Percentiles rank a stretch among this genome's conserved stretches.
These are phyloP conservation scores for Apoda limacodes DNA, from an alignment of 2,888 invertebrate species.

Conservation along the genomic window DNA sequence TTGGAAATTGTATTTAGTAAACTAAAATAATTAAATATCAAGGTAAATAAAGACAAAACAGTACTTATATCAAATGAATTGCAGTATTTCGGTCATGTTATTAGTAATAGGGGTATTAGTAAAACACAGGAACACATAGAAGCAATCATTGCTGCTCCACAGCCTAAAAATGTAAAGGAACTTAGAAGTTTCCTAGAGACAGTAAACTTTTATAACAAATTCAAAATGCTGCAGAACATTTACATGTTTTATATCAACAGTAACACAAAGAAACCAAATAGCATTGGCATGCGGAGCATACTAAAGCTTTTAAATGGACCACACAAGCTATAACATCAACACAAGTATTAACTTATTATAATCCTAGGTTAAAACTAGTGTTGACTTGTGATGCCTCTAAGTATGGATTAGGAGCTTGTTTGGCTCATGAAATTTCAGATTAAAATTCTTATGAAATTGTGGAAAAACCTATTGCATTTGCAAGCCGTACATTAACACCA, in stretches of 20 bases:
- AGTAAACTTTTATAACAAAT: background rate
- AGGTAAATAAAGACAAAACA: conserved; percentile 5
- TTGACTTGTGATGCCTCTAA: background rate
- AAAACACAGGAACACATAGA: conserved; percentile 5
- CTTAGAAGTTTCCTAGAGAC: background rate
- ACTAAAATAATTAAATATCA: background rate
- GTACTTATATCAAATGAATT: background rate
- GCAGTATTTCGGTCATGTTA: conserved; percentile 6
- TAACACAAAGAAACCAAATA: background rate
- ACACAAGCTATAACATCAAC: background rate
- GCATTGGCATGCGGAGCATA: background rate
- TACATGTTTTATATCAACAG: background rate
- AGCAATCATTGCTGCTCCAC: conserved; percentile 1
- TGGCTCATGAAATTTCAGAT: background rate
- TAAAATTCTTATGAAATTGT: background rate
- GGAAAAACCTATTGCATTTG: conserved; percentile 3
- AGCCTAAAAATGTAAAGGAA: background rate
- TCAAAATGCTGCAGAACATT: background rate
- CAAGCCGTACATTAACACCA: background rate
- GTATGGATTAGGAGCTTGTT: background rate
- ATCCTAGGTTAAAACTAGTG: background rate
- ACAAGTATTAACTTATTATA: background rate
- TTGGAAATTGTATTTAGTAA: background rate
- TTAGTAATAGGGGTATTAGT: conserved; percentile 4
- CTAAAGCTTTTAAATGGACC: background rate